phyloP scores from a whole-genome alignment of 2,888 invertebrate species.

The Drosophila tripunctata region DNA sequence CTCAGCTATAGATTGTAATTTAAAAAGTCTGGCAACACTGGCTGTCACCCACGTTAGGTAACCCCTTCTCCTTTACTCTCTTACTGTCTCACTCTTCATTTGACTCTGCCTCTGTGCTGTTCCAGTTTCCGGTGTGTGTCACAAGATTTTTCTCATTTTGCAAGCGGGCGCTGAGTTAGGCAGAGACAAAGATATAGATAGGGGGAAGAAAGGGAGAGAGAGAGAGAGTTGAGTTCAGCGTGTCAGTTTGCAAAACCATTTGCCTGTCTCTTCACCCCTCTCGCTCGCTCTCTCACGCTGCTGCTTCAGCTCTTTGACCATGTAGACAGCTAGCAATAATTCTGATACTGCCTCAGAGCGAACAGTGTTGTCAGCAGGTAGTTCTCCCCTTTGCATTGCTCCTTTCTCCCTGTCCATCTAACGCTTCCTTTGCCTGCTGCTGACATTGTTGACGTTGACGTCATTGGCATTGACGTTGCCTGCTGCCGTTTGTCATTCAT shows the following conservation, averaged over 20 bases:
- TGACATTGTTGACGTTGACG: slow-evolving; percentile 75
- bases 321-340: slow-evolving; percentile 73
- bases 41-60: neutral
- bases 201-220: neutral
- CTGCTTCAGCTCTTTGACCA: slow-evolving; percentile 41
- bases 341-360: slow-evolving; percentile 55
- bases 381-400: neutral
- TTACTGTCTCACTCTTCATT: neutral
- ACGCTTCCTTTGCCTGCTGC: slow-evolving; percentile 37
- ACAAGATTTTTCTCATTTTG: slow-evolving; percentile 72
- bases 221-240: slow-evolving; percentile 66
- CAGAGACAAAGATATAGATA: too few relatives aligned
- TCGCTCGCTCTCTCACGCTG: neutral
- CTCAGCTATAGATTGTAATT: too few relatives aligned
- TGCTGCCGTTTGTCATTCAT: slow-evolving; percentile 70
- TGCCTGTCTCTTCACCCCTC: slow-evolving; percentile 46
- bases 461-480: slow-evolving; percentile 71
- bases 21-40: too few relatives aligned
- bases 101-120: slow-evolving; percentile 34
- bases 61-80: neutral
- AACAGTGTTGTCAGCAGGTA: slow-evolving; percentile 29
- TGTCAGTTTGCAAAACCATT: slow-evolving; percentile 71
- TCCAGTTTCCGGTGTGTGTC: slow-evolving; percentile 75
- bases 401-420: slow-evolving; percentile 17
- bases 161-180: slow-evolving; percentile 14